Base-by-base conservation (phyloP, 2,888 invertebrate genomes). In the Dasypogon diadema region DNA sequence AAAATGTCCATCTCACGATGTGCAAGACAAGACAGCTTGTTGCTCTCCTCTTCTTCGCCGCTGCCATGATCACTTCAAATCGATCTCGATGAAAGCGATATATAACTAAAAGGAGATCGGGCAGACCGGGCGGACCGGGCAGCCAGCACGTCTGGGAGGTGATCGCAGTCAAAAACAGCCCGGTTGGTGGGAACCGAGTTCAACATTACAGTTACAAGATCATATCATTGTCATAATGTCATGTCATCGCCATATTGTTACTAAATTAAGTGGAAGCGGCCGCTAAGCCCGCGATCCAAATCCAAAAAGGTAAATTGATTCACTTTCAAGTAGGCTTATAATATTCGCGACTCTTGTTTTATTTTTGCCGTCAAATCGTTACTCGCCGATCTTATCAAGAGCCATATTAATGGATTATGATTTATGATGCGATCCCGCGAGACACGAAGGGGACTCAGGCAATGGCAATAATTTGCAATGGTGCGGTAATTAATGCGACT, bases 21-120 rank as follows among this genome's bases (percentile, higher is more conserved):
- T n/a, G 68, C 30, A 56, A 26, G 16, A 6, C 6, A 10, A n/a
- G 14, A 46, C 22, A 24, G 30, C 30, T 12, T 21, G 26, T 48
- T 12, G 18, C 10, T 48, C 48, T 68, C 68, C 46, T 24, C 48
- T 51, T 37, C 48, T 14, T 24, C 22, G 22, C n/a, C n/a, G n/a
- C n/a, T n/a, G n/a, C 30, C 48, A 42, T 16, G 65, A 26, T 51
- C 26, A 51, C 26, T 51, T 68, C 24, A 51, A 68, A 51, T 68
- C 34, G 56, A 73, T 73, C 56, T 73, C 58, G 73, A 73, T 73
- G 73, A 73, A 73, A 73, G 46, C 73, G 54, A 72, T 34, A 72
- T 37, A 46, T 51, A 8, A 34, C 34, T 6, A 21, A 72, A 72
- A 73, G 1, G 55, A 55, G 34, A 73, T 5, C 56, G 42, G 5